phyloP scores from a whole-genome alignment of 1,140 invertebrate species.

The Brachionus paranguensis region DNA sequence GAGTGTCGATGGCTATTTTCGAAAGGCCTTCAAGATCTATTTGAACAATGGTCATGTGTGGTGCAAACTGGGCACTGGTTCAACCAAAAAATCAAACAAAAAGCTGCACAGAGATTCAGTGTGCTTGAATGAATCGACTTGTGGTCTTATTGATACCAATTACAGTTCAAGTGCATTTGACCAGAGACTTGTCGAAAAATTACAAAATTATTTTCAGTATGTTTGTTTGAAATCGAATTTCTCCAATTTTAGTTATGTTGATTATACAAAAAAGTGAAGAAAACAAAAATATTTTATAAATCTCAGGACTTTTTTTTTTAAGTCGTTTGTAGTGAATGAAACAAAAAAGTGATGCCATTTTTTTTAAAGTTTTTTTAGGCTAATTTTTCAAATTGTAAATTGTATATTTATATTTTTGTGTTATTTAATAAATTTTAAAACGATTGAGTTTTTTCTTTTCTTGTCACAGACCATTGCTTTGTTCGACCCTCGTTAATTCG shows the following conservation, averaged over 20 bases:
- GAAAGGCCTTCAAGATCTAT: not conserved
- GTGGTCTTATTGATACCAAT: not conserved
- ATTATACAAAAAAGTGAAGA: not conserved
- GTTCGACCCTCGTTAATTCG: no score
- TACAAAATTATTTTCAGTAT: slow-evolving; percentile 20
- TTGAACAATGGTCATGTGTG: not conserved
- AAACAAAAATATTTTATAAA: not conserved
- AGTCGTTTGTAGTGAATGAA: not conserved
- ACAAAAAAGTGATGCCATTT: not conserved
- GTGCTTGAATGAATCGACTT: not conserved
- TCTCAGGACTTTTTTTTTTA: not conserved
- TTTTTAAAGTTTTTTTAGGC: not conserved
- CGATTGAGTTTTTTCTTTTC: no score
- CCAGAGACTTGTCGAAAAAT: not conserved
- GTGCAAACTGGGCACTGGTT: not conserved
- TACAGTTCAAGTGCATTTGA: slow-evolving; percentile 1
- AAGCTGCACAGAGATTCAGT: not conserved
- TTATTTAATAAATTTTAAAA: not conserved
- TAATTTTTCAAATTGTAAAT: not conserved
- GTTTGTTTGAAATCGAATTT: slow-evolving; percentile 10
- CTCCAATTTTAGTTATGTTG: slow-evolving; percentile 36
- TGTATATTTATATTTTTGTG: not conserved
- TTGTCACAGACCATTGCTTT: no score
- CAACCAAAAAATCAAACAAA: not conserved
- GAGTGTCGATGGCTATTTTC: not conserved